phyloP scores from a whole-genome alignment of 2,888 invertebrate genomes.

The Serripes groenlandicus region DNA sequence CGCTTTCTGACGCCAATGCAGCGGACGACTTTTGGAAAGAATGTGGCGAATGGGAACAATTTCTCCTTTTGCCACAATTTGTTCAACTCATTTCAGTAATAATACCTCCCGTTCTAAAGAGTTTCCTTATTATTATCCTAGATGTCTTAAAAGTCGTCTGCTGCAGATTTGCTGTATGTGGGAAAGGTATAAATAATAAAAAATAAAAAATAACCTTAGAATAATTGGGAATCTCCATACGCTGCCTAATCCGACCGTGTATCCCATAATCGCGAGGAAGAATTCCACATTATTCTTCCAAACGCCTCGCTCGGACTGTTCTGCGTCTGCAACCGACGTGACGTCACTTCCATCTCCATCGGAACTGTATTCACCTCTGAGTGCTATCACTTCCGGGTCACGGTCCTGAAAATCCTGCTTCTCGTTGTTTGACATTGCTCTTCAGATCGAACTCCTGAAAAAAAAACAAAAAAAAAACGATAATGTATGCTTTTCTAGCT shows the following conservation, averaged over 20 bases:
- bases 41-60: too few relatives aligned
- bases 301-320: constrained; percentile 26
- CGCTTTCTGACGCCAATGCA: too few relatives aligned
- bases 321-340: neutral
- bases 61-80: too few relatives aligned
- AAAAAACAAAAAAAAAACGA: too few relatives aligned
- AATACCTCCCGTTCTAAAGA: too few relatives aligned
- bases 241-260: constrained; percentile 61
- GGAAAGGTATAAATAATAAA: neutral
- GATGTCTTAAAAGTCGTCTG: too few relatives aligned
- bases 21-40: too few relatives aligned
- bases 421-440: too few relatives aligned
- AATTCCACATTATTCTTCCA: constrained; percentile 57
- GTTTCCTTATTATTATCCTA: too few relatives aligned
- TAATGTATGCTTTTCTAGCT: too few relatives aligned
- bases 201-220: constrained; percentile 33
- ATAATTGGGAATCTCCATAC: constrained; percentile 63
- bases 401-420: neutral
- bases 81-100: too few relatives aligned
- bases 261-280: constrained; percentile 61
- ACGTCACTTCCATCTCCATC: neutral
- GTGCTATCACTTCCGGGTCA: constrained; percentile 5
- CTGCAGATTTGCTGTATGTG: neutral
- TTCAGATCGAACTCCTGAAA: too few relatives aligned
- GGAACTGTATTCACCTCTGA: neutral